Evolutionary conservation across 2,113 vertebrate genomes (phyloP).

Genomic region (Salvelinus namaycush): DNA sequence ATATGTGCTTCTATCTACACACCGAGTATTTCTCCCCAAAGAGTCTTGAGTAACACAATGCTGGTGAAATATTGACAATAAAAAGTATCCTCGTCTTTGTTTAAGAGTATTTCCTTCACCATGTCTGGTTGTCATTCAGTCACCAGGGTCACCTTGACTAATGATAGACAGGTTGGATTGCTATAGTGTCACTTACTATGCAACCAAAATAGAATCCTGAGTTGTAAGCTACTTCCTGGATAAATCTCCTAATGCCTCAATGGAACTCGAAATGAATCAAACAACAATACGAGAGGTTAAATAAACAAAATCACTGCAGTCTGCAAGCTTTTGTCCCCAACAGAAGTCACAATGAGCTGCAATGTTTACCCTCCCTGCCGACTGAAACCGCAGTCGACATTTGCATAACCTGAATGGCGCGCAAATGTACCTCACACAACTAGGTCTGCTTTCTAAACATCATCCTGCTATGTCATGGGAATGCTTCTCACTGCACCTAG

Average conservation of each 20-base stretch:
- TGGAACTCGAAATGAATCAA: not conserved
- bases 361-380: slow-evolving; percentile 1
- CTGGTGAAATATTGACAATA: no score
- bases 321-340: not conserved
- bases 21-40: no score
- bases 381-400: not conserved
- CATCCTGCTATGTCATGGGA: not conserved
- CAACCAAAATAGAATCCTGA: not conserved
- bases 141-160: no score
- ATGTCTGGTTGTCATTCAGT: no score
- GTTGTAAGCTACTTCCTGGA: not conserved
- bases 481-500: not conserved
- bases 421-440: not conserved
- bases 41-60: no score
- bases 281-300: slow-evolving; percentile 11
- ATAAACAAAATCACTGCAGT: not conserved
- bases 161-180: no score
- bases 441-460: not conserved
- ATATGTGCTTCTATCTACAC: no score
- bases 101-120: no score
- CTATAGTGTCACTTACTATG: not conserved
- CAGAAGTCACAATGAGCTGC: slow-evolving; percentile 1
- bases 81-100: no score
- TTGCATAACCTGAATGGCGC: not conserved
- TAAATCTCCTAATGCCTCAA: not conserved